Evolutionary conservation across 2,797 vertebrate species (phyloP).

Genomic region (Cyprinodon diabolis): DNA sequence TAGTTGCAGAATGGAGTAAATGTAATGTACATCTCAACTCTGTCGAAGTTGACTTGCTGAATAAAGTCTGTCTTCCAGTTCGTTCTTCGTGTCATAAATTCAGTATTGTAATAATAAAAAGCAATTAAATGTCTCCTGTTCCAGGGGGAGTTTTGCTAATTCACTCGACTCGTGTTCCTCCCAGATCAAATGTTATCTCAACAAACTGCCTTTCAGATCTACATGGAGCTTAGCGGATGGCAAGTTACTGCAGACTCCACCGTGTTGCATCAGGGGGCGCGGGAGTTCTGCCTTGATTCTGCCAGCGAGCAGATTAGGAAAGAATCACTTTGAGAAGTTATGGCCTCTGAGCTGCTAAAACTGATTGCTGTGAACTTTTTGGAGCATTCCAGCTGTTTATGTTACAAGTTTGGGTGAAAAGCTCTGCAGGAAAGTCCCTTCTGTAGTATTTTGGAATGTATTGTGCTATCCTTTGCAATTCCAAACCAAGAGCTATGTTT

Average conservation of each 20-base stretch:
- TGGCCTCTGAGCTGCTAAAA: background rate
- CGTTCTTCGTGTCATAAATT: background rate
- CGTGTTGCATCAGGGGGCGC: slow-evolving; percentile 2
- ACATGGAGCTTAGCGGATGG: background rate
- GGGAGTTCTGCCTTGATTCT: background rate
- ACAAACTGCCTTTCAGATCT: slow-evolving; percentile 12
- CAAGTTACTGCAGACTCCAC: background rate
- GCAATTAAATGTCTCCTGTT: background rate
- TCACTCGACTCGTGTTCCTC: background rate
- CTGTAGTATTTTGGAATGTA: too few species aligned
- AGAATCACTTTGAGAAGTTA: slow-evolving; percentile 2
- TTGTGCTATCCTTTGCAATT: background rate
- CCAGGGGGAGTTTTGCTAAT: background rate
- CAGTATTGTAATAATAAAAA: background rate
- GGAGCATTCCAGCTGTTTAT: slow-evolving; percentile 6
- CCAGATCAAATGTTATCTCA: background rate
- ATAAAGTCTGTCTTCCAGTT: background rate
- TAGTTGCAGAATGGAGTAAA: background rate
- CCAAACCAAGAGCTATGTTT: background rate
- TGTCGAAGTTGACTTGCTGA: background rate
- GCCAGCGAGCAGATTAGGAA: background rate
- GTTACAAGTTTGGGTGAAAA: background rate
- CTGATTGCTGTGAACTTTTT: background rate
- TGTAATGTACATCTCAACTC: background rate
- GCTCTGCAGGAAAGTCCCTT: background rate